Evolutionary conservation across 2,888 invertebrate genomes (phyloP).

Genomic region (Acrobasis repandana): DNA sequence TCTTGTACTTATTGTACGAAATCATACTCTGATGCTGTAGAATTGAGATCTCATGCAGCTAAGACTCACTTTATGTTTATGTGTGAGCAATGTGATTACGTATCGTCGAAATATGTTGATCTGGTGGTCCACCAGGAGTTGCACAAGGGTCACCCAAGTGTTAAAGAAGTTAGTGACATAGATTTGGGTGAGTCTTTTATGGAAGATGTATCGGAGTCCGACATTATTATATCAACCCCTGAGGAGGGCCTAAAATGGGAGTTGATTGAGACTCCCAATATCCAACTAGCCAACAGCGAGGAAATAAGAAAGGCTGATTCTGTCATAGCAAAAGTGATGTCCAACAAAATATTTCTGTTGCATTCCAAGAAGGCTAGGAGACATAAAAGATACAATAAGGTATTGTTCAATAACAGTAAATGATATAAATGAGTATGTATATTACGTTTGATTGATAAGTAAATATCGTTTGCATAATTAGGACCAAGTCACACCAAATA

Average conservation of each 20-base stretch:
- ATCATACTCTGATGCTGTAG: constrained; percentile 47
- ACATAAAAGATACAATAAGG: constrained; percentile 57
- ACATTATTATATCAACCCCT: constrained; percentile 34
- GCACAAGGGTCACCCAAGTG: constrained; percentile 32
- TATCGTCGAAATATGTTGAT: constrained; percentile 40
- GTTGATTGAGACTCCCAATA: neutral
- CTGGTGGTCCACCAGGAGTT: constrained; percentile 43
- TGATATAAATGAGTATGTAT: too few relatives aligned
- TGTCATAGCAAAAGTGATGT: constrained; percentile 66
- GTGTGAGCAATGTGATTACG: constrained; percentile 54
- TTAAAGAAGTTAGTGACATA: constrained; percentile 35
- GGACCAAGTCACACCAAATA: too few relatives aligned
- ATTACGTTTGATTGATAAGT: too few relatives aligned
- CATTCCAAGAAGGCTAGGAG: constrained; percentile 43
- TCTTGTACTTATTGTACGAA: constrained; percentile 57
- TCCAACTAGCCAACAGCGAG: constrained; percentile 27
- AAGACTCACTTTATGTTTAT: constrained; percentile 53
- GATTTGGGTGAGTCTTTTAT: constrained; percentile 42
- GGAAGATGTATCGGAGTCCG: constrained; percentile 40
- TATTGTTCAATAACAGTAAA: too few relatives aligned
- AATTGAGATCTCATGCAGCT: constrained; percentile 50
- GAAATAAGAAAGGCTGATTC: constrained; percentile 53
- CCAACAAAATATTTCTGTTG: constrained; percentile 58
- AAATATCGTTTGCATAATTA: too few relatives aligned
- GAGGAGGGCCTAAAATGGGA: constrained; percentile 26